Percentiles rank a stretch among this genome's conserved stretches.
Conservation (phyloP, 1,140 invertebrate genomes). For the Cepaea nemoralis region DNA sequence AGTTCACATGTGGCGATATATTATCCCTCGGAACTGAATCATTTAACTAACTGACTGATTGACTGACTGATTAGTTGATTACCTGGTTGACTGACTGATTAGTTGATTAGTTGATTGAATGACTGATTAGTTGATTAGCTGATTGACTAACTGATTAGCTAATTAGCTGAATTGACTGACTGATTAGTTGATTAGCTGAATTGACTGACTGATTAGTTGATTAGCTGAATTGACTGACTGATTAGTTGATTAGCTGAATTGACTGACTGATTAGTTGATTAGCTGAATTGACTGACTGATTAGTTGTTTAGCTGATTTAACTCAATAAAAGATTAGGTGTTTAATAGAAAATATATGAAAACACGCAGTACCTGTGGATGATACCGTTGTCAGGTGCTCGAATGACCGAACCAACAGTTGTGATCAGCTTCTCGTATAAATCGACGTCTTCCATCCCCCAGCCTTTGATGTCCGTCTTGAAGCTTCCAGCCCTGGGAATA, state of each 20-base stretch:
- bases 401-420: not conserved
- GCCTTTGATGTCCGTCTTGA: constrained; percentile 16
- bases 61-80: too few species aligned
- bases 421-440: constrained; percentile 19
- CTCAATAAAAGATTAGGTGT: not conserved
- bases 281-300: not conserved
- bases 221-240: not conserved
- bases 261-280: not conserved
- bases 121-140: too few species aligned
- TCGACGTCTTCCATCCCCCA: constrained; percentile 28
- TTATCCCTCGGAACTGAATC: too few species aligned
- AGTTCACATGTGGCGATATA: too few species aligned
- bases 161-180: too few species aligned
- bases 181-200: too few species aligned
- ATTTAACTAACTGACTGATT: too few species aligned
- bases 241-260: not conserved
- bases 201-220: too few species aligned
- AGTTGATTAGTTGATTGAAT: too few species aligned
- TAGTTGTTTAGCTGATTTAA: not conserved
- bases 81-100: too few species aligned
- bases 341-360: not conserved
- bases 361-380: constrained; percentile 5
- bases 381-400: not conserved
- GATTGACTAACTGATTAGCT: too few species aligned
- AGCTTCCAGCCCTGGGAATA: constrained; percentile 20